Evolutionary conservation across 2,888 invertebrate genomes (phyloP).

Genomic region (Drosophila monieri): DNA sequence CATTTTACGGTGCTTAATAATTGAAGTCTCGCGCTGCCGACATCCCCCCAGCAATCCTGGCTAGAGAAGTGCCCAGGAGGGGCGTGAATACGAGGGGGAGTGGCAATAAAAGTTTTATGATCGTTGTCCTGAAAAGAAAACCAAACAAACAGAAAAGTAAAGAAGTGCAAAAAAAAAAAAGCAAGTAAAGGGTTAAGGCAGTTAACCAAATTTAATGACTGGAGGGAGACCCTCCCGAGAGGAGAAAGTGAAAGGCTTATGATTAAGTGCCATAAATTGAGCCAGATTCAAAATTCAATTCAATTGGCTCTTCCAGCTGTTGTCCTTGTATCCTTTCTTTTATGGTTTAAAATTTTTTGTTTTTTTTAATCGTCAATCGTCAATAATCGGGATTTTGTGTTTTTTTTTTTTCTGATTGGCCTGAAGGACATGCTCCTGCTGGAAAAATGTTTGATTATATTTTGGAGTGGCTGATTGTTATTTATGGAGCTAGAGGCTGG

Average conservation of each 20-base stretch:
- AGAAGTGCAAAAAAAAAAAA: neutral
- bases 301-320: constrained; percentile 16
- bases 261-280: constrained; percentile 34
- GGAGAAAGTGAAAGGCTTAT: constrained; percentile 20
- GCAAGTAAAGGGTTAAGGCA: constrained; percentile 59
- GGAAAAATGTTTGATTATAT: constrained; percentile 31
- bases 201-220: constrained; percentile 71
- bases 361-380: constrained; percentile 29
- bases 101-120: constrained; percentile 70
- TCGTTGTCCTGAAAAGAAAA: constrained; percentile 4
- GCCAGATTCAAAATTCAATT: constrained; percentile 21
- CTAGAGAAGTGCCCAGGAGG: constrained; percentile 50
- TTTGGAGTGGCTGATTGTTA: constrained; percentile 40
- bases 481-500: constrained; percentile 10
- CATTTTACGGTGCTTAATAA: constrained; percentile 72
- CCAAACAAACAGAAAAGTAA: neutral
- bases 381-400: constrained; percentile 18
- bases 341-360: constrained; percentile 4
- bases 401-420: neutral
- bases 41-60: constrained; percentile 15
- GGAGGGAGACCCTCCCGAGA: neutral
- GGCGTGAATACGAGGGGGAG: constrained; percentile 44
- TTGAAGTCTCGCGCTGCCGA: too few relatives aligned
- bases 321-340: neutral
- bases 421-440: constrained; percentile 6